These are phyloP conservation scores for Volucella inanis DNA, from an alignment of 2,888 invertebrate species.

Conservation along the genomic window DNA sequence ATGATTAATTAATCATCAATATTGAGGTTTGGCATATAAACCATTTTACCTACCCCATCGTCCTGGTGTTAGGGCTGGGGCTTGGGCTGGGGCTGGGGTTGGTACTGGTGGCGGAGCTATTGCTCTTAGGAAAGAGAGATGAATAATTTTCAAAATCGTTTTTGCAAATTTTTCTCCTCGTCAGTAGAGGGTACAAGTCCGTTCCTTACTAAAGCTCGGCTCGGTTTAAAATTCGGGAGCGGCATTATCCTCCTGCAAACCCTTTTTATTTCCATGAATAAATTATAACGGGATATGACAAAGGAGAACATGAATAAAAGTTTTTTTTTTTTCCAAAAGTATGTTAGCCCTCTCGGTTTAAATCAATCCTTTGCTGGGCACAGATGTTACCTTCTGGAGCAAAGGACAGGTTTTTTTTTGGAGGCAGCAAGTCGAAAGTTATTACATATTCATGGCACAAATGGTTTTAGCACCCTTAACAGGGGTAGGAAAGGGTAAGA, in stretches of 20 bases:
- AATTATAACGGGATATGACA: conserved; percentile 52
- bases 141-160: conserved; percentile 59
- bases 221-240: conserved; percentile 24
- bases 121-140: conserved; percentile 47
- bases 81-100: too few relatives aligned
- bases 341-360: conserved; percentile 31
- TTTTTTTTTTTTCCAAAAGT: conserved; percentile 17
- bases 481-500: not conserved
- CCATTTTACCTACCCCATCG: conserved; percentile 1
- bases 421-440: conserved; percentile 42
- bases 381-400: conserved; percentile 60
- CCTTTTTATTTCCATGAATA: conserved; percentile 67
- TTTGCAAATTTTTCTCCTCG: conserved; percentile 25
- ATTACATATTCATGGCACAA: conserved; percentile 67
- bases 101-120: too few relatives aligned
- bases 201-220: not conserved
- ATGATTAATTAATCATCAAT: conserved; percentile 73
- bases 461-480: conserved; percentile 23
- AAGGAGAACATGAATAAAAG: conserved; percentile 21
- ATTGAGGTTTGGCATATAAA: conserved; percentile 34
- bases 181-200: not conserved
- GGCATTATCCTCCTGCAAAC: conserved; percentile 4
- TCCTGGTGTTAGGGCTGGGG: too few relatives aligned
- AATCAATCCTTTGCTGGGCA: conserved; percentile 59
- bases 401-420: conserved; percentile 1